phyloP scores from a whole-genome alignment of 2,888 invertebrate genomes.

The Cantharis flavilabris region DNA sequence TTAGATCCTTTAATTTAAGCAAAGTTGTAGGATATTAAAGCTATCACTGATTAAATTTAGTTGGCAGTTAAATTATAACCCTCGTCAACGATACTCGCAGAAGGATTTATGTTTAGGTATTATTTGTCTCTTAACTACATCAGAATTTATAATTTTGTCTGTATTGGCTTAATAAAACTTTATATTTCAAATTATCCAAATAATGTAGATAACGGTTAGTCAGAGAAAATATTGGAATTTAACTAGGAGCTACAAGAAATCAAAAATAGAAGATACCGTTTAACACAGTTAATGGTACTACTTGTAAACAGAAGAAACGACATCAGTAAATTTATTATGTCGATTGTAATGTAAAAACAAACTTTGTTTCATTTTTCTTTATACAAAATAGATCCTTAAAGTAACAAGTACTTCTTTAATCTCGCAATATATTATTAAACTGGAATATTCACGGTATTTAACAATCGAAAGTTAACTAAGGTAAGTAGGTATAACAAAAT shows the following conservation, averaged over 20 bases:
- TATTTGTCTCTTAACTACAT: neutral
- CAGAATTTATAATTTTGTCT: neutral
- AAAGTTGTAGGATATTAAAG: constrained; percentile 12
- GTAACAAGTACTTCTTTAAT: neutral
- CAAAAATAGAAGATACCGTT: neutral
- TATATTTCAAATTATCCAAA: neutral
- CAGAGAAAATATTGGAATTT: neutral
- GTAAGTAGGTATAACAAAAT: neutral
- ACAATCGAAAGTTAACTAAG: neutral
- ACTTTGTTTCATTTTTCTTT: neutral
- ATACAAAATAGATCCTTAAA: neutral
- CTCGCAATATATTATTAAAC: neutral
- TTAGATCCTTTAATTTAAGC: constrained; percentile 15
- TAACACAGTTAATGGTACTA: neutral
- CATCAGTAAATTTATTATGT: neutral
- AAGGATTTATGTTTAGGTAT: constrained; percentile 3
- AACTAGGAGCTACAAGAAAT: neutral
- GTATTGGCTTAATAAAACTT: neutral
- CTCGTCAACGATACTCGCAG: constrained; percentile 15
- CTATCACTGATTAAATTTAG: constrained; percentile 18
- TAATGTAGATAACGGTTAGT: neutral
- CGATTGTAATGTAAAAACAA: neutral
- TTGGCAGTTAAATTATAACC: constrained; percentile 17
- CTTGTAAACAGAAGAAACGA: neutral
- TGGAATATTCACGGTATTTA: neutral